Base-by-base conservation (phyloP, 2,888 invertebrate species). In the Drosophila trichaetosa region DNA sequence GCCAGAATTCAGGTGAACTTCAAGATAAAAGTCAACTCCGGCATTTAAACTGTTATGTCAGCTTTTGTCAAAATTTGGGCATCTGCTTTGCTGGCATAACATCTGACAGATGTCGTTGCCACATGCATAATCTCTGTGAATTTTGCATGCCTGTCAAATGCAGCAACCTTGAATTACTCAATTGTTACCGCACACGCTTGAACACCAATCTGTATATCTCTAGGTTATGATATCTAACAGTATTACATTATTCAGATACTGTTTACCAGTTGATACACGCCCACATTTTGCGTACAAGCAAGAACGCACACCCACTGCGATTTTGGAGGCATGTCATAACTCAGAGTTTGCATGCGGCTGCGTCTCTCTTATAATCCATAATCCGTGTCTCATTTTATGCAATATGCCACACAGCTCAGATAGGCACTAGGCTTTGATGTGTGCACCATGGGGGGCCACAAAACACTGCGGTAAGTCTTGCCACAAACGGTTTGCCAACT, bases 301-400 rank as follows among this genome's bases (percentile, higher is more conserved):
- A 18, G 53, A n/a, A 1, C 27, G 38, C 24, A 11, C 57, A 57
- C 57, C 31, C 42, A 46, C 31, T 42, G 57, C 11, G n/a, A 52
- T 52, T 56, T 49, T 42, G 68, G 68, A 4, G 68, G 68, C 68
- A 58, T 68, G 68, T 36, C 58, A 68, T 68, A 68, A 68, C 67
- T 54, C 33, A 54, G 48, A 27, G n/a, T 29, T n/a, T 13, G 13
- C 51, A 46, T 5, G 6, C 21, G 3, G 3, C 40, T n/a, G 18
- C 18, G 18, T n/a, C 10, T 24, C 46, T 24, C 24, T 16, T 16
- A 16, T 46, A 2, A 46, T 24, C 27, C 54, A 56, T 56, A 56
- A 65, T 66, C 21, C 51, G 66, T 49, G 49, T 56, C 68, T 31
- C 38, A 8, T 38, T 68, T 67, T 67, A 67, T 67, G 68, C 68